phyloP scores from a whole-genome alignment of 2,113 vertebrate genomes.

The Brienomyrus longianalis region DNA sequence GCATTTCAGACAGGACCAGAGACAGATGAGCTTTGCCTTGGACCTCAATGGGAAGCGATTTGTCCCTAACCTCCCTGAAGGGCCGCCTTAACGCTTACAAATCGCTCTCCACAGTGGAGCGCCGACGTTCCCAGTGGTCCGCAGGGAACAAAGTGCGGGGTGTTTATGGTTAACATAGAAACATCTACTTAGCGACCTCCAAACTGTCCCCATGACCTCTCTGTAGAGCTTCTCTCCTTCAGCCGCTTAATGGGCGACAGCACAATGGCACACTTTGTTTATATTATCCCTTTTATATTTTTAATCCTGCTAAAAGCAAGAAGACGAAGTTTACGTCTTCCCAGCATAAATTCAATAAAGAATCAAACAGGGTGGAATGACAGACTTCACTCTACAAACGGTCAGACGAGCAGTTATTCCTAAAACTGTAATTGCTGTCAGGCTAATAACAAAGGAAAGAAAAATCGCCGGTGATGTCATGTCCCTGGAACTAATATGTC shows the following conservation, averaged over 20 bases:
- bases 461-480: not conserved
- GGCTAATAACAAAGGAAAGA: not conserved
- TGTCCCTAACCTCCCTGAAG: not conserved
- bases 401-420: not conserved
- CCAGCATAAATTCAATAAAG: not conserved
- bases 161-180: not conserved
- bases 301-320: conserved; percentile 22
- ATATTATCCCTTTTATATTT: conserved; percentile 18
- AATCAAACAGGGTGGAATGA: not conserved
- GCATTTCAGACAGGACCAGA: not conserved
- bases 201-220: not conserved
- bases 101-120: not conserved
- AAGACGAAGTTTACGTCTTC: not conserved
- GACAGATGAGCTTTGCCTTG: conserved; percentile 10
- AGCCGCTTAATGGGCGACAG: conserved; percentile 11
- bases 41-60: not conserved
- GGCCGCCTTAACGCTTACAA: not conserved
- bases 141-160: not conserved
- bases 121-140: not conserved
- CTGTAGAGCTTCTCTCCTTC: conserved; percentile 18
- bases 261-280: conserved; percentile 23
- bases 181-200: not conserved
- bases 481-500: not conserved
- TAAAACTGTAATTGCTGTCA: not conserved
- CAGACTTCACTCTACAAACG: not conserved